Evolutionary conservation across 2,888 invertebrate genomes (phyloP).

Genomic region (Sericinus montela): DNA sequence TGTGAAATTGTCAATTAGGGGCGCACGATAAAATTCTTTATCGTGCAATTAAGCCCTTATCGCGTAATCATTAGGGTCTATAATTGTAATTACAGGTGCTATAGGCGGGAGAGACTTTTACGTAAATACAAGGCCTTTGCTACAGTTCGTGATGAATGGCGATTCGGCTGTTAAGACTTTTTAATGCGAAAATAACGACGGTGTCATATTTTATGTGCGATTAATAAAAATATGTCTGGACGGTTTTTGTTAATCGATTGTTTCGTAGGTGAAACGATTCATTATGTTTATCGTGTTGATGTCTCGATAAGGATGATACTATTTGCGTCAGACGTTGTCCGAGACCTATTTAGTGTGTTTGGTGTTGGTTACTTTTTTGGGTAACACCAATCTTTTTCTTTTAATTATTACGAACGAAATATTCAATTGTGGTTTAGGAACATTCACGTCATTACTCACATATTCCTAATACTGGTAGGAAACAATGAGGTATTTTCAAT

Average conservation of each 20-base stretch:
- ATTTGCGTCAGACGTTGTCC: conserved; percentile 1
- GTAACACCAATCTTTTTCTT: too few relatives aligned
- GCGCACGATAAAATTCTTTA: conserved; percentile 34
- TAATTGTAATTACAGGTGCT: conserved; percentile 32
- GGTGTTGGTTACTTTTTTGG: too few relatives aligned
- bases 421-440: too few relatives aligned
- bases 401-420: too few relatives aligned
- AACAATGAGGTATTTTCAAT: too few relatives aligned
- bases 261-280: conserved; percentile 11
- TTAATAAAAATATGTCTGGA: conserved; percentile 12
- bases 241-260: conserved; percentile 12
- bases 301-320: conserved; percentile 8
- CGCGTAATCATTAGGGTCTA: conserved; percentile 40
- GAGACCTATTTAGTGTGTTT: neutral
- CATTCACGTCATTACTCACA: too few relatives aligned
- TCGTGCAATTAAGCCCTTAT: conserved; percentile 43
- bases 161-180: conserved; percentile 6
- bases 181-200: conserved; percentile 2
- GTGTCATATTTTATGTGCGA: conserved; percentile 16
- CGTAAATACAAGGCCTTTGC: conserved; percentile 14
- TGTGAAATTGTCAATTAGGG: conserved; percentile 43
- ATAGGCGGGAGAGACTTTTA: conserved; percentile 6
- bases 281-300: conserved; percentile 9
- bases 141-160: conserved; percentile 12
- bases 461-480: too few relatives aligned